Evolutionary conservation across 2,888 invertebrate species (phyloP).

Genomic region (Calephelis perditalis): DNA sequence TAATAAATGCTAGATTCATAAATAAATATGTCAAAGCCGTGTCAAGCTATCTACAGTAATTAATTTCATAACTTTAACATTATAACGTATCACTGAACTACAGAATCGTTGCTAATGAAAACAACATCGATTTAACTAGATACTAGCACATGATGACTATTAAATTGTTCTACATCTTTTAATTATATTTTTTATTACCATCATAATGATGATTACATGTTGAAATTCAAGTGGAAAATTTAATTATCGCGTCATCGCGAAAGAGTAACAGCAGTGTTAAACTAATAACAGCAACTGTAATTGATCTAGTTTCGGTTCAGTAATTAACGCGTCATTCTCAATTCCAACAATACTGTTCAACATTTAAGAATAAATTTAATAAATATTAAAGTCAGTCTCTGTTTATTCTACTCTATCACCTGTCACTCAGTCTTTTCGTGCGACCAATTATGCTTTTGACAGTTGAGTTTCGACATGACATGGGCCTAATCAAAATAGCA

Average conservation of each 20-base stretch:
- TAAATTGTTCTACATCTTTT: no score
- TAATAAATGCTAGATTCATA: slow-evolving; percentile 18
- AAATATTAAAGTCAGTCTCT: slow-evolving; percentile 34
- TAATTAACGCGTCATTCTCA: background rate
- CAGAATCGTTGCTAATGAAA: slow-evolving; percentile 41
- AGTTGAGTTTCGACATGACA: slow-evolving; percentile 78
- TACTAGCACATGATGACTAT: no score
- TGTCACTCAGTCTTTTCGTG: slow-evolving; percentile 56
- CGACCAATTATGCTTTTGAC: slow-evolving; percentile 78
- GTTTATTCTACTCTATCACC: slow-evolving; percentile 50
- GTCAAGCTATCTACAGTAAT: slow-evolving; percentile 44
- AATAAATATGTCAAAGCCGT: slow-evolving; percentile 57
- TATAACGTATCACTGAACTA: slow-evolving; percentile 23
- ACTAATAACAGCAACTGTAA: background rate
- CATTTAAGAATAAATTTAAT: slow-evolving; percentile 6
- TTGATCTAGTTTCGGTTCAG: background rate
- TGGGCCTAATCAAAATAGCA: slow-evolving; percentile 80
- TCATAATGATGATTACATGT: no score
- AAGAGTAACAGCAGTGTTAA: background rate
- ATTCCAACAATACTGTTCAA: slow-evolving; percentile 3
- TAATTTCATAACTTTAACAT: slow-evolving; percentile 48
- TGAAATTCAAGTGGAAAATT: no score
- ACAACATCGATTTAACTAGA: slow-evolving; percentile 9
- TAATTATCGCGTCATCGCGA: background rate
- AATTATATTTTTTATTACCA: no score